Conservation (phyloP, 2,113 vertebrate species). For the Calonectris borealis region DNA sequence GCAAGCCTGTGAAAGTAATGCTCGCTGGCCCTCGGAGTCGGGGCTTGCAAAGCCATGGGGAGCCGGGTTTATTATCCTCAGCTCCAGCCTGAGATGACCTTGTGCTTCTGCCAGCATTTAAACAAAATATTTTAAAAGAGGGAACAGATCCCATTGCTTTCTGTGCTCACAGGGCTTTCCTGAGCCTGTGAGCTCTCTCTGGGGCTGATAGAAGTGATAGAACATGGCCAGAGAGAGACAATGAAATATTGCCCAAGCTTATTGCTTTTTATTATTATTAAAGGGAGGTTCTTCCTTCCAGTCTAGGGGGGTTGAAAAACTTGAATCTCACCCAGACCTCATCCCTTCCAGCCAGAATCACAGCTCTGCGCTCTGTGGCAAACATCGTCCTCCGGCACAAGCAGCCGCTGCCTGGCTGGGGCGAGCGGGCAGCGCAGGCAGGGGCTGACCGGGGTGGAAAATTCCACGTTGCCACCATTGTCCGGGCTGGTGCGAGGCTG, state of each 20-base stretch:
- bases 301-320: neutral
- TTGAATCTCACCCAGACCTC: constrained; percentile 48
- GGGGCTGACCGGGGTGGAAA: constrained; percentile 37
- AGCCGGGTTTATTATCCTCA: constrained; percentile 45
- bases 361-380: neutral
- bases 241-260: constrained; percentile 33
- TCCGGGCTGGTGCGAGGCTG: neutral
- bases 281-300: constrained; percentile 49
- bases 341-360: constrained; percentile 19
- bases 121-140: constrained; percentile 57
- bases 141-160: constrained; percentile 9
- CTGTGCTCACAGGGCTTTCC: constrained; percentile 13
- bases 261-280: constrained; percentile 26
- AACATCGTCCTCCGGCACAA: neutral
- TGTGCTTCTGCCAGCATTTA: constrained; percentile 61
- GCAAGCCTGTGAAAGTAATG: neutral
- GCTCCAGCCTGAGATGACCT: constrained; percentile 70
- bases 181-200: neutral
- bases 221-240: constrained; percentile 35
- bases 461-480: constrained; percentile 10
- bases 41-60: neutral
- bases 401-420: neutral
- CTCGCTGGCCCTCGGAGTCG: neutral
- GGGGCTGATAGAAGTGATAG: constrained; percentile 14
- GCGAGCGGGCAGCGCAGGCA: neutral